Evolutionary conservation across 2,797 vertebrate genomes (phyloP), one percentile per base, ranked within the genome.

Genomic region (Amphiprion clarkii): DNA sequence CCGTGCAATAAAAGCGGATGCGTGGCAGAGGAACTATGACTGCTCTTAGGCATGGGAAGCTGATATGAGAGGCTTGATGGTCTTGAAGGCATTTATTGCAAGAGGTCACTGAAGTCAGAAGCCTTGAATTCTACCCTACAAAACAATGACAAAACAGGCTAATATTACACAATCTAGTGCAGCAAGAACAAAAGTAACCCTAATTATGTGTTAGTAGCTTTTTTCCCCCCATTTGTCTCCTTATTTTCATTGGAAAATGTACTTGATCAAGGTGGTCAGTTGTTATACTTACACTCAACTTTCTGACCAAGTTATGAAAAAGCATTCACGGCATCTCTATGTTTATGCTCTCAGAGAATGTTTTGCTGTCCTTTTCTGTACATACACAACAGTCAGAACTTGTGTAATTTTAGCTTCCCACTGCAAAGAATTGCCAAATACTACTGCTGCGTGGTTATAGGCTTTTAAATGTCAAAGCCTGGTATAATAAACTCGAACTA

Each of bases 61-160:
- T 80, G 84, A 89, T 81, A 86, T 83, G 81, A 90, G 79, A 82
- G 44, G 74, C 79, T 84, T 86, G 74, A 89, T 87, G 83, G 86
- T 81, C 74, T 74, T 63, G 7, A 62, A 87, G 83, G 85, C 71
- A 88, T 93, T 89, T 88, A 90, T 86, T 88, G 48, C 79, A 51
- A 27, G 23, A 65, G 85, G 76, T 90, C 84, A 87, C 25, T 25
- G 11, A 65, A 85, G 90, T 88, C 88, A 87, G 56, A 65, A 44
- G 74, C 74, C 66, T 53, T 72, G 69, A 58, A 88, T 88, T 78
- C 53, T 79, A 21, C 29, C 56, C 55, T 21, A 36, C 33, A 55
- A 91, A 87, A 88, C 73, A 77, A 84, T 89, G 67, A 82, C 51
- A 19, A 69, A 75, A 56, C 40, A 63, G 67, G 27, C 42, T 79